phyloP scores from a whole-genome alignment of 2,888 invertebrate genomes.

The Drosophila recens region DNA sequence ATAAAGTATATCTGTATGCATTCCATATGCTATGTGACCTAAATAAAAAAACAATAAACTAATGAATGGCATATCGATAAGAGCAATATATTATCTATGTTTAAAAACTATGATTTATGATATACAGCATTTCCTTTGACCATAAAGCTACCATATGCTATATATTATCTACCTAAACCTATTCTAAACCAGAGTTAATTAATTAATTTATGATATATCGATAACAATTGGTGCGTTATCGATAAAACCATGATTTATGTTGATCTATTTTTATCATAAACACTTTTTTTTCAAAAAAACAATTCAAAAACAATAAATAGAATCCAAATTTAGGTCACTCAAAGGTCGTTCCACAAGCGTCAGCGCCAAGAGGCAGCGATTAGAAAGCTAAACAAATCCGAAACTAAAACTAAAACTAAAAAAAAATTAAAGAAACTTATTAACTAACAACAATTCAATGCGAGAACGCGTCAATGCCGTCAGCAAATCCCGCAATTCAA shows the following conservation, averaged over 20 bases:
- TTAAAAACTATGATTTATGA: background rate
- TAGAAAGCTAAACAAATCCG: constrained; percentile 58
- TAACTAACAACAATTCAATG: constrained; percentile 54
- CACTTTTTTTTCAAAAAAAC: constrained; percentile 30
- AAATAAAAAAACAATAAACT: constrained; percentile 1
- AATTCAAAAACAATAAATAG: constrained; percentile 32
- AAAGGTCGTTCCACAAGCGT: constrained; percentile 55
- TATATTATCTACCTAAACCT: background rate
- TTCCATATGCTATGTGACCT: constrained; percentile 28
- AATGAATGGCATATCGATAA: constrained; percentile 7
- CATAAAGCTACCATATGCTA: background rate
- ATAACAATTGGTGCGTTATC: background rate
- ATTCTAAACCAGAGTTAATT: background rate
- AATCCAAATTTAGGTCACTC: constrained; percentile 58
- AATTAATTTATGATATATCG: background rate
- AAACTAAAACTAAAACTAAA: background rate
- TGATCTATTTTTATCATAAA: constrained; percentile 11
- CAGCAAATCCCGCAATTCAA: constrained; percentile 53
- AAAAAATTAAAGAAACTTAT: constrained; percentile 40
- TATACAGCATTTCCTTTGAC: background rate
- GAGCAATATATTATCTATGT: background rate
- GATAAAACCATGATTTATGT: background rate
- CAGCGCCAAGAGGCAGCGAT: constrained; percentile 41
- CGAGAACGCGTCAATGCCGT: constrained; percentile 51
- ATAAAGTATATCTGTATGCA: constrained; percentile 17